A percentile compares a stretch with the other conserved stretches of the same genome.
phyloP scores from a whole-genome alignment of 2,113 vertebrate genomes.

The Hippocampus guttulatus region DNA sequence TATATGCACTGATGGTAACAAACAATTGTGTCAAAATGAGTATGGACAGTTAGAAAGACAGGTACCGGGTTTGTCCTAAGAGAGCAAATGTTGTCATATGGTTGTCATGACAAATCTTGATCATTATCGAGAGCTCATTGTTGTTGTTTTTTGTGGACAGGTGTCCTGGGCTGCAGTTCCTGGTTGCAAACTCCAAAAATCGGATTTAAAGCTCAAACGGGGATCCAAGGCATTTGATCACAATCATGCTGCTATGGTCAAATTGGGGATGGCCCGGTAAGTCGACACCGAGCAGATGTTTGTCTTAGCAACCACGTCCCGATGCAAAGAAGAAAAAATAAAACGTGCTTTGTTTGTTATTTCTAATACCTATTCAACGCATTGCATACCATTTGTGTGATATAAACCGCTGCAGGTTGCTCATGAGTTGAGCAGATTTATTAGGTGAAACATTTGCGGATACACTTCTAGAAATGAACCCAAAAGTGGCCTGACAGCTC shows the following conservation, averaged over 20 bases:
- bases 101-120: too few relatives aligned
- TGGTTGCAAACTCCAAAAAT: constrained; percentile 21
- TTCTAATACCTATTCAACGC: too few relatives aligned
- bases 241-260: constrained; percentile 5
- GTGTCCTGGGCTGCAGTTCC: constrained; percentile 61
- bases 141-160: constrained; percentile 28
- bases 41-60: constrained; percentile 48
- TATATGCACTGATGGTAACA: too few relatives aligned
- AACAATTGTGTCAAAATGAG: background rate
- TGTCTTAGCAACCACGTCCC: background rate
- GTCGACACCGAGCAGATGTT: background rate
- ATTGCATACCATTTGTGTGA: background rate
- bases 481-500: background rate
- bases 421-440: background rate
- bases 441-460: background rate
- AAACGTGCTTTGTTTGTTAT: too few relatives aligned
- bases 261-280: constrained; percentile 43
- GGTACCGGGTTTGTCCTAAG: constrained; percentile 30
- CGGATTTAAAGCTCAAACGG: constrained; percentile 28
- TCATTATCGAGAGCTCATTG: background rate
- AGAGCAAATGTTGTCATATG: background rate
- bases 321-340: too few relatives aligned
- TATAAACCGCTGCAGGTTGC: background rate
- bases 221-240: constrained; percentile 36
- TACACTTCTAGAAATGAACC: background rate